Evolutionary conservation across 2,113 vertebrate species (phyloP).

Genomic region (Eurystomus gularis): DNA sequence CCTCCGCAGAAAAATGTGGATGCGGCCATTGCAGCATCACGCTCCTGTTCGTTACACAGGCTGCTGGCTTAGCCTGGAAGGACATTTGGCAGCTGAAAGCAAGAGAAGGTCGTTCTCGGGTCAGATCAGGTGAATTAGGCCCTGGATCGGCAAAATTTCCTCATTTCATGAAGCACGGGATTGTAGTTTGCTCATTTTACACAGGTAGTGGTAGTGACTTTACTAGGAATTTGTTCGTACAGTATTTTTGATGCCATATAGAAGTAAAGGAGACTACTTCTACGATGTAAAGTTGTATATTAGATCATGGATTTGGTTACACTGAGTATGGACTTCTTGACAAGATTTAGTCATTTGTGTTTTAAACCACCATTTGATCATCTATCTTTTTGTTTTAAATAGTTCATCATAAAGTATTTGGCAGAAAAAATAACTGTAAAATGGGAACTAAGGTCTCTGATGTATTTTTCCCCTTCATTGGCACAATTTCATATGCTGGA

Average conservation of each 20-base stretch:
- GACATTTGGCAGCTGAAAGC: neutral
- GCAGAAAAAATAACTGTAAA: neutral
- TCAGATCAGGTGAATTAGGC: neutral
- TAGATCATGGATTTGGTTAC: neutral
- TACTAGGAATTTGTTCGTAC: neutral
- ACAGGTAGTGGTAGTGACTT: neutral
- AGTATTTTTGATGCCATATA: neutral
- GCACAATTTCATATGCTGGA: neutral
- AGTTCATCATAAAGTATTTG: neutral
- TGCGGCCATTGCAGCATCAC: fast-evolving
- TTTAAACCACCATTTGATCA: neutral
- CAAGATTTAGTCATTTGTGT: neutral
- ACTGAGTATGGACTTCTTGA: neutral
- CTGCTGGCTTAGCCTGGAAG: neutral
- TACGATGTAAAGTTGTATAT: neutral
- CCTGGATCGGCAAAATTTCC: neutral
- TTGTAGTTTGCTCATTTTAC: neutral
- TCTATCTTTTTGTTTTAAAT: neutral
- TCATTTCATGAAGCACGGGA: neutral
- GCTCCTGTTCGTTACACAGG: neutral
- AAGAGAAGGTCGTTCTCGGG: neutral
- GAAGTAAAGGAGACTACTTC: neutral
- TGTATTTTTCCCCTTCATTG: neutral
- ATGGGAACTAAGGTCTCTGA: neutral
- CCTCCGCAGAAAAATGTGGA: neutral